Conservation (phyloP, 2,113 vertebrate species). For the Indicator indicator region DNA sequence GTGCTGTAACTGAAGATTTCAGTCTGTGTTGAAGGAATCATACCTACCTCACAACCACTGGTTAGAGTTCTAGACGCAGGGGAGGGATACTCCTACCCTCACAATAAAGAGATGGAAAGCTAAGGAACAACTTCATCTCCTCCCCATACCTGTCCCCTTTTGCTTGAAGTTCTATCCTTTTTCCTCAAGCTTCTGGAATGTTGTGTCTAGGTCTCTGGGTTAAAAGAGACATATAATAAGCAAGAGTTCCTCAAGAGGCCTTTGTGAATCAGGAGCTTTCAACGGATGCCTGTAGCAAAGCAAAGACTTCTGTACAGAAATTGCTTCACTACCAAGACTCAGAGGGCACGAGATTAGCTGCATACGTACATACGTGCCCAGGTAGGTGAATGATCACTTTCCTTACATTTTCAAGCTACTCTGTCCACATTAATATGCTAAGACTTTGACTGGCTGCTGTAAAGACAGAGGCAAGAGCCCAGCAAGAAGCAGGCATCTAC, state of each 20-base stretch:
- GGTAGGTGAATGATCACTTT: neutral
- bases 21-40: neutral
- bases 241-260: neutral
- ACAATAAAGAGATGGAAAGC: neutral
- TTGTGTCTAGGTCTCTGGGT: neutral
- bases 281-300: neutral
- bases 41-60: neutral
- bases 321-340: neutral
- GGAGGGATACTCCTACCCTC: neutral
- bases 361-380: no score
- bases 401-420: neutral
- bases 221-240: neutral
- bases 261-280: neutral
- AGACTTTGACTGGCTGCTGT: neutral
- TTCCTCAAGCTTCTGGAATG: neutral
- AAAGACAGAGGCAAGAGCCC: neutral
- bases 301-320: neutral
- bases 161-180: neutral
- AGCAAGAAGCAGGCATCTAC: neutral
- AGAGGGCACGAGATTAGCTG: neutral
- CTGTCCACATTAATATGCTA: neutral
- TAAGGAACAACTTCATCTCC: neutral
- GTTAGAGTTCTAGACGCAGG: neutral
- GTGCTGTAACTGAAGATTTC: neutral
- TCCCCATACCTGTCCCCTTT: neutral